Base-by-base conservation (phyloP, 2,113 vertebrate genomes). In the Rattus rattus region DNA sequence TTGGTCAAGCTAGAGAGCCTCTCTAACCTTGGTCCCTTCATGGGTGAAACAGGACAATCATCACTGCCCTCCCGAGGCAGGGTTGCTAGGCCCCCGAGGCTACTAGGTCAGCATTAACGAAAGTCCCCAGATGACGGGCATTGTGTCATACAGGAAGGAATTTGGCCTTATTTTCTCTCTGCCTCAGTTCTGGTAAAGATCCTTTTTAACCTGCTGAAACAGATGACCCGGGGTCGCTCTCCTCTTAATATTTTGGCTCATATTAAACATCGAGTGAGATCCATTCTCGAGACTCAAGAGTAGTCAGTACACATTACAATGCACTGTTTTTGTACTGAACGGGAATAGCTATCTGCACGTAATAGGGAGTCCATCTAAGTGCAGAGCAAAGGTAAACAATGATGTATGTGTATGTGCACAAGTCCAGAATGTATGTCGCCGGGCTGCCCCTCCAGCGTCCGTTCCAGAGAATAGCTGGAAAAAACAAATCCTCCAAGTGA, bases 1-100 rank as follows among this genome's bases (percentile, higher is more conserved):
- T 97, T 61, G 43, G n/a, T 92, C 33, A 72, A 95, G 95, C 95
- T 77, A 36, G 65, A 36, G 73, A 91, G 90, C 13, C 5, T 86
- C 54, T 69, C 30, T 61, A 79, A 16, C 52, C 52, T 79, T 81
- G 49, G 9, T 77, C 93, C 63, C 93, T 96, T 83, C 13, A 24
- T 65, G 28, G 61, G 39, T 47, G 87, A 85, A 76, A 28, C 43
- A 70, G 85, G 87, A 80, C 43, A 88, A 26, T 56, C 19, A 43
- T 26, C 43, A 17, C 19, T 26, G 22, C 30, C 28, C 36, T 86
- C 49, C 24, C 20, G 59, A 84, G 70, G 33, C 33, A 65, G 13
- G 54, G 2, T 17, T 59, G 33, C 49, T 75, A 17, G 43, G 79
- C 83, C 59, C 26, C 0, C n/a, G 33, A 61, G 52, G 49, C 65